Conservation (phyloP, 1,140 invertebrate species). For the Drosophila insularis region DNA sequence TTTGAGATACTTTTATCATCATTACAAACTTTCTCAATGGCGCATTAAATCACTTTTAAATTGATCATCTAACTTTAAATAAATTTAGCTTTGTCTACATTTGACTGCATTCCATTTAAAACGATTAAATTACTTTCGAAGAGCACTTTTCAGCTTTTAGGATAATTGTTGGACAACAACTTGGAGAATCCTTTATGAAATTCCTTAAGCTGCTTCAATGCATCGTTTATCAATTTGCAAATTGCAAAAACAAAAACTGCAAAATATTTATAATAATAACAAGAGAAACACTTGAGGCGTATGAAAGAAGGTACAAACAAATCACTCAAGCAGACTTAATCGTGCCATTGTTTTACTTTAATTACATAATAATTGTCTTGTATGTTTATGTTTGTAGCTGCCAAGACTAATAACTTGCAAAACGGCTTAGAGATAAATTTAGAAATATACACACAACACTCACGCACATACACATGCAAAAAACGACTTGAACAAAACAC, state of each 20-base stretch:
- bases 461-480: conserved; percentile 15
- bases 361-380: conserved; percentile 77
- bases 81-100: no score
- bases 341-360: conserved; percentile 73
- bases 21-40: no score
- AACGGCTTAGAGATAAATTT: conserved; percentile 50
- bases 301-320: conserved; percentile 15
- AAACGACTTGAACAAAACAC: conserved; percentile 9
- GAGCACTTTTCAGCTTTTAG: not conserved
- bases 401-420: conserved; percentile 60
- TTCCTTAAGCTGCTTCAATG: not conserved
- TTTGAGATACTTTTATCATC: no score
- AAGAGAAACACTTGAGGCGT: not conserved
- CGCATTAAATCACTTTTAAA: no score
- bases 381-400: conserved; percentile 32
- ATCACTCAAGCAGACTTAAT: conserved; percentile 60
- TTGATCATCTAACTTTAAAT: no score
- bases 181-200: not conserved
- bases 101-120: not conserved
- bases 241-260: not conserved
- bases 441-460: conserved; percentile 22
- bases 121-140: not conserved
- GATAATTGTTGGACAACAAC: not conserved
- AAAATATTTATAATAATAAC: conserved; percentile 10
- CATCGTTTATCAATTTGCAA: conserved; percentile 8